Base-by-base conservation (phyloP, 2,888 invertebrate genomes). In the Eristalis intricaria region DNA sequence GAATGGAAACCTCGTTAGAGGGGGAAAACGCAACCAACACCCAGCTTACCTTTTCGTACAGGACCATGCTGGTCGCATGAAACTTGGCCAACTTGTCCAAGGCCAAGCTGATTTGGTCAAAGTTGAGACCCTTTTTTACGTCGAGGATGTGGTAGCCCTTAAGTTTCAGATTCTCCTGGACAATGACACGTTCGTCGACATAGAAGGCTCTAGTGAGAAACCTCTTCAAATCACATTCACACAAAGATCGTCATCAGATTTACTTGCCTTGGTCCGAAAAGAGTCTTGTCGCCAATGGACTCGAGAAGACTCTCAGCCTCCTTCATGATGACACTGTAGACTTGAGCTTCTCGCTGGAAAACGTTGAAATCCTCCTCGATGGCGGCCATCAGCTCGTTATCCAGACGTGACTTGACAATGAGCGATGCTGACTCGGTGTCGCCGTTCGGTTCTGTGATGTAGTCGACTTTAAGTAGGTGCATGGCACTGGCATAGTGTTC, bases 111-210 rank as follows among this genome's bases (percentile, higher is more conserved):
- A 93, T 93, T 88, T 94, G 94, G 3, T 92, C 91, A 66, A 93
- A 91, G 90, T 94, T 94, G 10, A 95, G 91, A 26, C 94, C 94
- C 50, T 90, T 84, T 81, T 93, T 93, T 58, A 94, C 92, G 89
- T 94, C 92, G 1, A 93, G 91, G 91, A 94, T 94, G 35, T 91
- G 90, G 89, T 93, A 95, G 4, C 94, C 94, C 43, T 91, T 89
- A 5, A 92, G 90, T n/a, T 93, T 92, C 50, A 95, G 91, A 90
- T 95, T 95, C 88, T 95, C 94, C 75, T 94, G 89, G 2, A 94
- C 91, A 69, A 91, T 90, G 4, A 90, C 79, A 15, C 89, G 89
- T 11, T 90, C 90, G 82, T 91, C 91, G 19, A 90, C 89, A 84
- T 90, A 90, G 69, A 91, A 82, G 13, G 89, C 88, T 84, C 90